Conservation (phyloP, 1,140 invertebrate genomes). For the Drosophila simulans region DNA sequence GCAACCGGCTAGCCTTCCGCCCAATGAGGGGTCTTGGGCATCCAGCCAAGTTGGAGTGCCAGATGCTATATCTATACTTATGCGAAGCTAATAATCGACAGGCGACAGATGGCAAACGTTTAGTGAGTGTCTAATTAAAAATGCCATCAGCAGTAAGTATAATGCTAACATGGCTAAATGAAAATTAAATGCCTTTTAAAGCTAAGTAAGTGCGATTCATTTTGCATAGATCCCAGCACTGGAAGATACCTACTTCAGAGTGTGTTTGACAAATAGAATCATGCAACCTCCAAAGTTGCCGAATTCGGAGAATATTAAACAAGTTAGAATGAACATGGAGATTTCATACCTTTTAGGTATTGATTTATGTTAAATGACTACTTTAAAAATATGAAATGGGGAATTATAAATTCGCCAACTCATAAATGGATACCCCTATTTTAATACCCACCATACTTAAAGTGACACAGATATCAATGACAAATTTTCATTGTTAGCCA, state of each 20-base stretch:
- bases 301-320: conserved; percentile 29
- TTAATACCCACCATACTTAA: conserved; percentile 19
- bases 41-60: conserved; percentile 25
- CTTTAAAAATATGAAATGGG: conserved; percentile 1
- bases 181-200: conserved; percentile 62
- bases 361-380: conserved; percentile 18
- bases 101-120: conserved; percentile 32
- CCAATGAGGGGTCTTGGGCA: conserved; percentile 41
- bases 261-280: conserved; percentile 37
- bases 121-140: conserved; percentile 66
- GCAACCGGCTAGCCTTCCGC: conserved; percentile 60
- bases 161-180: conserved; percentile 56
- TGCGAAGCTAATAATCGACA: conserved; percentile 25
- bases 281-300: conserved; percentile 2
- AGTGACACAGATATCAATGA: conserved; percentile 37
- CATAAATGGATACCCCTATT: conserved; percentile 22
- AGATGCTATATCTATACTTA: conserved; percentile 12
- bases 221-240: conserved; percentile 30
- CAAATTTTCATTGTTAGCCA: conserved; percentile 24
- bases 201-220: conserved; percentile 8
- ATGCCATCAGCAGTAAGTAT: conserved; percentile 62
- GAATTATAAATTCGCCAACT: conserved; percentile 9
- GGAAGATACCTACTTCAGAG: conserved; percentile 24
- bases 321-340: background rate
- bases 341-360: conserved; percentile 12